These are phyloP conservation scores for Heliconius hortense DNA, from an alignment of 2,888 invertebrate genomes.

Conservation along the genomic window DNA sequence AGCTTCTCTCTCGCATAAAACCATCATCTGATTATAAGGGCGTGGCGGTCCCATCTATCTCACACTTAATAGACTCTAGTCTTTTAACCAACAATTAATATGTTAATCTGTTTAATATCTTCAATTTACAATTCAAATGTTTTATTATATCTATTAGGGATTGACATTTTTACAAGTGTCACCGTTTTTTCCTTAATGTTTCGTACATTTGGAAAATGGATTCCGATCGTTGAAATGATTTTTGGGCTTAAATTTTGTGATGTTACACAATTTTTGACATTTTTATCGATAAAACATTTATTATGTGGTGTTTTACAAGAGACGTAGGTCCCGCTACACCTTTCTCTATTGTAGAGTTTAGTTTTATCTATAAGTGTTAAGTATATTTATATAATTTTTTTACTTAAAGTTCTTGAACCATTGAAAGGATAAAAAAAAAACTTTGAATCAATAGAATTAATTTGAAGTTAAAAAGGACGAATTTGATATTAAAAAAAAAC, in stretches of 20 bases:
- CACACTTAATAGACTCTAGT: slow-evolving; percentile 34
- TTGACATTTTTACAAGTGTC: slow-evolving; percentile 9
- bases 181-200: slow-evolving; percentile 6
- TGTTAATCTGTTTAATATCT: slow-evolving; percentile 34
- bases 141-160: background rate
- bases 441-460: no score
- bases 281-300: no score
- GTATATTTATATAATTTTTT: no score
- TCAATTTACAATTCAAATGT: slow-evolving; percentile 15
- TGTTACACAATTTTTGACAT: no score
- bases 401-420: no score
- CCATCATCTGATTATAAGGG: slow-evolving; percentile 24
- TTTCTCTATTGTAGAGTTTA: no score
- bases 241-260: background rate
- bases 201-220: slow-evolving; percentile 3
- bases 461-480: no score
- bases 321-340: no score
- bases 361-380: no score
- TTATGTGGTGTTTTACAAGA: no score
- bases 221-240: background rate
- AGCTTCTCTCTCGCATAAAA: slow-evolving; percentile 19
- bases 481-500: no score
- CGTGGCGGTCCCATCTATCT: slow-evolving; percentile 39
- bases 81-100: slow-evolving; percentile 40
- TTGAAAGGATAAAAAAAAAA: no score